Evolutionary conservation across 2,888 invertebrate genomes (phyloP).

Genomic region (Eulithis prunata): DNA sequence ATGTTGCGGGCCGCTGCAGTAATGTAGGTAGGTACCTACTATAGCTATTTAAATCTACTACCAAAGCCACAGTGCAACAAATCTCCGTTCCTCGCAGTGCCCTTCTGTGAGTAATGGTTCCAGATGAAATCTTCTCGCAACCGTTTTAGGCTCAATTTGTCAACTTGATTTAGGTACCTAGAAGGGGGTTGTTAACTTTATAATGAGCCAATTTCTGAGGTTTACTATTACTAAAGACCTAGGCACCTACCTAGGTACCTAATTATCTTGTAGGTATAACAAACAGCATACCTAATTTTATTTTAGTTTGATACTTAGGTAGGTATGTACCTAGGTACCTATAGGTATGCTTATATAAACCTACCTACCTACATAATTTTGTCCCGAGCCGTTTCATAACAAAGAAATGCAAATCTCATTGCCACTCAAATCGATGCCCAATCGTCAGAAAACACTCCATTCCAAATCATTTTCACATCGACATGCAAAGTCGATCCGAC

Average conservation of each 20-base stretch:
- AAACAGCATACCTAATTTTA: no score
- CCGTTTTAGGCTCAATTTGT: constrained; percentile 32
- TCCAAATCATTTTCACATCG: constrained; percentile 28
- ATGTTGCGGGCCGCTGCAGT: no score
- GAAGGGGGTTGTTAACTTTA: constrained; percentile 13
- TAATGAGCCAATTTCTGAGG: constrained; percentile 4
- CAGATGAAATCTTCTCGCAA: constrained; percentile 32
- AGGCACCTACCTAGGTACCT: not conserved
- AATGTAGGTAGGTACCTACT: no score
- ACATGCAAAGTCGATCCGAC: constrained; percentile 16
- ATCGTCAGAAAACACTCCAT: constrained; percentile 22
- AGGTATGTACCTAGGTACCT: no score
- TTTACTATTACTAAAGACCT: not conserved
- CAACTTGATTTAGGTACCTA: constrained; percentile 36
- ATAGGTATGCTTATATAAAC: no score
- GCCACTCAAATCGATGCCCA: constrained; percentile 9
- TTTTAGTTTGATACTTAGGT: no score
- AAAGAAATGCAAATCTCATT: constrained; percentile 14
- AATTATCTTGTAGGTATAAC: no score
- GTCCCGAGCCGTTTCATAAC: no score
- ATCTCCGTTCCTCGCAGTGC: constrained; percentile 15
- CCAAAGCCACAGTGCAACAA: constrained; percentile 22
- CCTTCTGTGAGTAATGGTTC: constrained; percentile 23
- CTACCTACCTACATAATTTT: not conserved
- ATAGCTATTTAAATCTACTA: no score